Percentiles rank a stretch among this genome's conserved stretches.
Conservation (phyloP, 2,888 invertebrate genomes). For the Listrodromus nycthemerus region DNA sequence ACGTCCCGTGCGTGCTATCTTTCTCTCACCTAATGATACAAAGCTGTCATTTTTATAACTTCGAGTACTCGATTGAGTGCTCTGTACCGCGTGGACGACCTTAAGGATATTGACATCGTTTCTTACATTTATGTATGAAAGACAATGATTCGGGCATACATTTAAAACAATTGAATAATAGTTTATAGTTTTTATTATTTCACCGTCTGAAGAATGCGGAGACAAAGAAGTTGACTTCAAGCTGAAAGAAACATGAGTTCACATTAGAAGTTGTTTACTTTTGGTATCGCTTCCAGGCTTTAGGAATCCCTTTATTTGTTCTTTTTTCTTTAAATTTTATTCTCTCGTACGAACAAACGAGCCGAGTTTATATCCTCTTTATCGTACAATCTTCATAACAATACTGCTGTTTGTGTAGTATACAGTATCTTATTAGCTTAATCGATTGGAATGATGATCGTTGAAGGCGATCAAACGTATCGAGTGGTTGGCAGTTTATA, state of each 20-base stretch:
- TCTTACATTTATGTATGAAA: not conserved
- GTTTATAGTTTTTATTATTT: conserved; percentile 23
- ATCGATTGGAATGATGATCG: conserved; percentile 63
- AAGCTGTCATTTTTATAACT: too few species aligned
- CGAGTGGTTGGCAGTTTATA: conserved; percentile 35
- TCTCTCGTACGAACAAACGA: conserved; percentile 42
- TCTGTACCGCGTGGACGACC: too few species aligned
- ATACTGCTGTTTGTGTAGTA: conserved; percentile 77
- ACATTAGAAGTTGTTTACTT: conserved; percentile 49
- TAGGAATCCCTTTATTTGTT: conserved; percentile 44
- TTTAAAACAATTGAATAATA: conserved; percentile 8
- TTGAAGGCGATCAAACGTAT: conserved; percentile 22
- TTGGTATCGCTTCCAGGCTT: conserved; percentile 72
- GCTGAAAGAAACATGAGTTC: conserved; percentile 63
- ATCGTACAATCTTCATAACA: conserved; percentile 48
- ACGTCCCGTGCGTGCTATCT: too few species aligned
- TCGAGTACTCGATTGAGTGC: too few species aligned
- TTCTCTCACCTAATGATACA: too few species aligned
- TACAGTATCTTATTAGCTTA: conserved; percentile 78
- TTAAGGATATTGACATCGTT: too few species aligned
- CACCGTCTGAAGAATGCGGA: conserved; percentile 15
- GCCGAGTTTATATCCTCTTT: conserved; percentile 15
- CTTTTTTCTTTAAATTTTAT: conserved; percentile 64
- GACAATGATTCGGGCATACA: not conserved
- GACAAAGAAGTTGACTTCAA: conserved; percentile 43